Conservation (phyloP, 1,140 invertebrate species). For the Apis dorsata region DNA sequence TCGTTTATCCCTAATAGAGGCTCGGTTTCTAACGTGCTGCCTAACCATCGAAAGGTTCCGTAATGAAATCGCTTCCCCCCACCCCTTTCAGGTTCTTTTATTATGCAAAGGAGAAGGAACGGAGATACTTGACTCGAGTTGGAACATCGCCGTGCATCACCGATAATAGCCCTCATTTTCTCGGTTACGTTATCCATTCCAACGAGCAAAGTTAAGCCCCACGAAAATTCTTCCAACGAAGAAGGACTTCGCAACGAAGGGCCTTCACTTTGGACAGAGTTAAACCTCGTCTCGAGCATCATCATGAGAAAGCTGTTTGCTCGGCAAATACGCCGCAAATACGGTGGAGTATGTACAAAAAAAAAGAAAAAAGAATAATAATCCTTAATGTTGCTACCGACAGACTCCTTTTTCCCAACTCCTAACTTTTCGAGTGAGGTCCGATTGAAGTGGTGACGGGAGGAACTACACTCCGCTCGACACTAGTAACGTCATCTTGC, state of each 20-base stretch:
- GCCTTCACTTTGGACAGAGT: not conserved
- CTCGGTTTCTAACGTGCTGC: conserved; percentile 8
- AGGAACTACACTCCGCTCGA: conserved; percentile 3
- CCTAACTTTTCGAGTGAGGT: conserved; percentile 28
- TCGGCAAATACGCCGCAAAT: conserved; percentile 64
- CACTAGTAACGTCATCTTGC: not conserved
- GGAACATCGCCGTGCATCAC: not conserved
- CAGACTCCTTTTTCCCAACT: not conserved
- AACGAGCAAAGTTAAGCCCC: too few relatives aligned
- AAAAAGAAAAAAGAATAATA: conserved; percentile 28
- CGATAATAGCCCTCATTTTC: conserved; percentile 27
- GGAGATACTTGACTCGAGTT: not conserved
- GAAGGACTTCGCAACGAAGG: not conserved
- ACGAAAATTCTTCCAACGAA: not conserved
- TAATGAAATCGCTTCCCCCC: conserved; percentile 44
- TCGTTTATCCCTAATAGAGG: conserved; percentile 41
- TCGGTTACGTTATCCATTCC: not conserved
- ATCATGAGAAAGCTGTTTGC: conserved; percentile 61
- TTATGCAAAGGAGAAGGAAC: not conserved
- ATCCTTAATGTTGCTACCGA: conserved; percentile 27
- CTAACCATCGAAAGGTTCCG: not conserved
- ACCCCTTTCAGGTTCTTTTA: not conserved
- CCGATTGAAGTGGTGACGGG: conserved; percentile 52
- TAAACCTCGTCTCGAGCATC: conserved; percentile 41
- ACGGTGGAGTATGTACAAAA: conserved; percentile 49